These are phyloP conservation scores for Chloebia gouldiae DNA, from an alignment of 2,113 vertebrate genomes.

Conservation along the genomic window DNA sequence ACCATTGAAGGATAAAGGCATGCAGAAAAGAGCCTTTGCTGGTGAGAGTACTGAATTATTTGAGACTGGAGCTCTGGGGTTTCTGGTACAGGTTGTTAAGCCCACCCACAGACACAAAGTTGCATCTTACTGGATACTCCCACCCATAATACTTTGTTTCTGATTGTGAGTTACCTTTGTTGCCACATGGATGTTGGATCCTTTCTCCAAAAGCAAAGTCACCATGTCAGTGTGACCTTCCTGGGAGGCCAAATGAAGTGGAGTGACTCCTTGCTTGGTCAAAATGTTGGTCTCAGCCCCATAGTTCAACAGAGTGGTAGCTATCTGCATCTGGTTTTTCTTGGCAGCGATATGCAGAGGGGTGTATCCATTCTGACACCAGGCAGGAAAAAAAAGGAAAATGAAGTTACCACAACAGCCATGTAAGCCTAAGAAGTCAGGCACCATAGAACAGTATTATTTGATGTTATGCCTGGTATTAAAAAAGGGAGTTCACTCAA, in stretches of 20 bases:
- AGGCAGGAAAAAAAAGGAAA: not conserved
- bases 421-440: not conserved
- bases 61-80: not conserved
- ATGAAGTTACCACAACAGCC: not conserved
- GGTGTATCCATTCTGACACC: conserved; percentile 91
- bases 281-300: conserved; percentile 90
- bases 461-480: not conserved
- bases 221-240: conserved; percentile 93
- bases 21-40: not conserved
- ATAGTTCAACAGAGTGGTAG: conserved; percentile 85
- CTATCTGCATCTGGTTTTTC: conserved; percentile 98
- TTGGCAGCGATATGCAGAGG: conserved; percentile 92
- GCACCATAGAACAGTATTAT: not conserved
- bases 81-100: not conserved
- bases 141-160: not conserved
- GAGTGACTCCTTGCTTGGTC: conserved; percentile 94
- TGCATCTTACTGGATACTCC: not conserved
- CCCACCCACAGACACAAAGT: fast-evolving
- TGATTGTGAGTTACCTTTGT: conserved; percentile 83
- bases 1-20: not conserved
- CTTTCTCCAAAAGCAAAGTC: conserved; percentile 86
- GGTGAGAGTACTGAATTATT: not conserved
- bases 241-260: conserved; percentile 92
- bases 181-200: conserved; percentile 82
- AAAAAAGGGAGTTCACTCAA: not conserved